Evolutionary conservation across 2,113 vertebrate genomes (phyloP).

Genomic region (Alethe diademata): DNA sequence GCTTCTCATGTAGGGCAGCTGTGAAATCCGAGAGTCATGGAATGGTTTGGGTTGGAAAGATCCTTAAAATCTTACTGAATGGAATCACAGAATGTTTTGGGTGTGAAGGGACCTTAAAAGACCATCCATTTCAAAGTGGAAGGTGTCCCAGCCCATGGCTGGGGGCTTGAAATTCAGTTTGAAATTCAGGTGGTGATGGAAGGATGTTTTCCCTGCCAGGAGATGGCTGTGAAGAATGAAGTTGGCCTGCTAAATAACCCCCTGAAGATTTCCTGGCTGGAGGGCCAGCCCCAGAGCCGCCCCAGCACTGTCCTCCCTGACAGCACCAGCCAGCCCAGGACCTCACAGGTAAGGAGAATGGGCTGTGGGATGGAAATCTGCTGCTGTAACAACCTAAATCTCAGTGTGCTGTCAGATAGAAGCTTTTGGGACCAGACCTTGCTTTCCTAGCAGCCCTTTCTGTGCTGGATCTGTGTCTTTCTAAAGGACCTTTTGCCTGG

Average conservation of each 20-base stretch:
- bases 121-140: too few species aligned
- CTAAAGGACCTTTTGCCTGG: background rate
- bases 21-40: background rate
- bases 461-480: background rate
- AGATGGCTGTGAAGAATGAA: slow-evolving; percentile 91
- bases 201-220: slow-evolving; percentile 71
- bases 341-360: slow-evolving; percentile 77
- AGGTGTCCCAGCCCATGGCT: too few species aligned
- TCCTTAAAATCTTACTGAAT: background rate
- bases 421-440: background rate
- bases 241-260: slow-evolving; percentile 85
- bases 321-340: slow-evolving; percentile 13
- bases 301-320: background rate
- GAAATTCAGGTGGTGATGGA: background rate
- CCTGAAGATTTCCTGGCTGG: slow-evolving; percentile 92
- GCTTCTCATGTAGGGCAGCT: background rate
- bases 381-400: background rate
- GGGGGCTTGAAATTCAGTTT: background rate
- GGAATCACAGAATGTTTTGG: background rate
- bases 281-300: slow-evolving; percentile 76
- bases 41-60: background rate
- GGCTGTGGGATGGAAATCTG: background rate
- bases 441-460: background rate
- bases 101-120: background rate
- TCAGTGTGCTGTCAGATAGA: background rate